phyloP scores from a whole-genome alignment of 2,797 vertebrate genomes.

The Trichosurus vulpecula region DNA sequence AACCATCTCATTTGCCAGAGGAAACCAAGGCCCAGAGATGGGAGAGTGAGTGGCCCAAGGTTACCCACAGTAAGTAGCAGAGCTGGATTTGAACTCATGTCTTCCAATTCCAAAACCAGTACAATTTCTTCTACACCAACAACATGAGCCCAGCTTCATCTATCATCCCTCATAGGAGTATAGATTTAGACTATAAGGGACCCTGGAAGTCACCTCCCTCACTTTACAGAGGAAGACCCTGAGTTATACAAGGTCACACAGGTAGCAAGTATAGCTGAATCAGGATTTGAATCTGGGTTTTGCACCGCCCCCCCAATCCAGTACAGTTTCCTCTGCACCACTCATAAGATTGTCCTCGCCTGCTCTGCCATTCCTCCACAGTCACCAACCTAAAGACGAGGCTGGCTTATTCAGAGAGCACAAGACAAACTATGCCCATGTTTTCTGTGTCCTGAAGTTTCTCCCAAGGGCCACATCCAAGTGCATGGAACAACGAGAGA shows the following conservation, averaged over 20 bases:
- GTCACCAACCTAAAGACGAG: background rate
- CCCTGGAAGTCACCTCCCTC: background rate
- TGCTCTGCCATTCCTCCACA: background rate
- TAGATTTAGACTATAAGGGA: background rate
- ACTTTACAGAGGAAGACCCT: background rate
- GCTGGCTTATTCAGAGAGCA: background rate
- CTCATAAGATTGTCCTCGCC: background rate
- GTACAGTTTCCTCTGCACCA: background rate
- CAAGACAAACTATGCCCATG: background rate
- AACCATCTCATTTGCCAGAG: background rate
- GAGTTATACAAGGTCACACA: background rate
- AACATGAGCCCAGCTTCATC: background rate
- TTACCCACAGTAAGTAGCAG: background rate
- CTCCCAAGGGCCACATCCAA: conserved; percentile 42
- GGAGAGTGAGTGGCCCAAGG: background rate
- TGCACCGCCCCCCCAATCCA: background rate
- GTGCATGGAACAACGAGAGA: conserved; percentile 14
- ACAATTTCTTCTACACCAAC: background rate
- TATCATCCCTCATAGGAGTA: background rate
- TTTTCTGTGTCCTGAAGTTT: background rate
- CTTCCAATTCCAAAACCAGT: background rate
- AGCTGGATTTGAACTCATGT: background rate
- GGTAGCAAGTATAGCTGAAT: background rate
- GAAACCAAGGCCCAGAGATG: background rate
- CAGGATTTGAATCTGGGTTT: background rate